Evolutionary conservation across 2,888 invertebrate genomes (phyloP).

Genomic region (Tridacna crocea): DNA sequence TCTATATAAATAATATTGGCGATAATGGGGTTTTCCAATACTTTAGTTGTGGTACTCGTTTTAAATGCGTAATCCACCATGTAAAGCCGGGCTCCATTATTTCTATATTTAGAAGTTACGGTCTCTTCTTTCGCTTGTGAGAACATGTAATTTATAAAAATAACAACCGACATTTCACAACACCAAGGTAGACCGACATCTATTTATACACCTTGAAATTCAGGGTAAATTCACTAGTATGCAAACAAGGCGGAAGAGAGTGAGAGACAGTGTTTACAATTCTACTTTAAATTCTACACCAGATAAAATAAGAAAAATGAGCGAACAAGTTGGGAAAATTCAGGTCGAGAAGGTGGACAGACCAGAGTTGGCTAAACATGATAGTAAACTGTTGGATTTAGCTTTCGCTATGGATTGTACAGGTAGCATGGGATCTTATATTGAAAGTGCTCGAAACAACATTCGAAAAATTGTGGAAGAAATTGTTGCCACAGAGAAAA

Average conservation of each 20-base stretch:
- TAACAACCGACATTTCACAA: too few species aligned
- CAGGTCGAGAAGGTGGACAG: conserved; percentile 39
- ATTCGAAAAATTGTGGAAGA: conserved; percentile 78
- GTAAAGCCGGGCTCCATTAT: too few species aligned
- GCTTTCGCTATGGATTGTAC: conserved; percentile 82
- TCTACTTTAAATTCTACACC: conserved; percentile 19
- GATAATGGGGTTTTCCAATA: too few species aligned
- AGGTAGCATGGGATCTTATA: conserved; percentile 80
- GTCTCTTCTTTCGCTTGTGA: too few species aligned
- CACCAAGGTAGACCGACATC: too few species aligned
- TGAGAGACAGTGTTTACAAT: conserved; percentile 16
- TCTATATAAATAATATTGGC: too few species aligned
- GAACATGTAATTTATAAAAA: too few species aligned
- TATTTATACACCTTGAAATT: too few species aligned
- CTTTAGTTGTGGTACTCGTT: too few species aligned
- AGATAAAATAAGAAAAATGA: conserved; percentile 19
- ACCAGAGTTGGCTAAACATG: conserved; percentile 70
- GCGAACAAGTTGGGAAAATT: conserved; percentile 13
- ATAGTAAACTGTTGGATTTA: conserved; percentile 75
- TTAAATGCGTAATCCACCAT: too few species aligned
- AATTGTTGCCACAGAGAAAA: conserved; percentile 77
- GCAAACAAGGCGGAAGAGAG: conserved; percentile 13
- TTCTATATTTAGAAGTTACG: too few species aligned
- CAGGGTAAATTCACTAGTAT: neutral
- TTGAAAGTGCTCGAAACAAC: conserved; percentile 74